Evolutionary conservation across 2,797 vertebrate genomes (phyloP), one percentile per base, ranked within the genome.

Genomic region (Alcedo atthis): DNA sequence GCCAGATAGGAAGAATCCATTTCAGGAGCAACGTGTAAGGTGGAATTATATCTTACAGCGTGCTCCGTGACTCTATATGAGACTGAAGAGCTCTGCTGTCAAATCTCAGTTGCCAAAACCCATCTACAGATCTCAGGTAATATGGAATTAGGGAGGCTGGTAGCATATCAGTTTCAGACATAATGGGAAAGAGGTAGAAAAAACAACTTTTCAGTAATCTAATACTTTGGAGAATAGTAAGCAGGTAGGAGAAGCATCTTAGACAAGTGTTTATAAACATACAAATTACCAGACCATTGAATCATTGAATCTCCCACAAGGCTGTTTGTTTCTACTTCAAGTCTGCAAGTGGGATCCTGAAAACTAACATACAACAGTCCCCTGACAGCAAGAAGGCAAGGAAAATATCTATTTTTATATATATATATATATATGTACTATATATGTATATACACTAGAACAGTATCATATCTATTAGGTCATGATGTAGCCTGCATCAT

Each of bases 31-130:
- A 58, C 5, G 53, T 46, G 49, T 73, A 76, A 74, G 17, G 49
- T 80, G 35, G 33, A 94, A 74, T 67, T 66, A 84, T n/a, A 88
- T 42, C 49, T 66, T 78, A 21, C 53, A 67, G 37, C 21, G 70
- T 0, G 2, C 28, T 86, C 74, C 32, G 21, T 48, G 40, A 79
- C 78, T 92, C 61, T 55, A 1, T 25, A 16, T 1, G n/a, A 85
- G 73, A 78, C 30, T 48, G 54, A 93, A 66, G 59, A 87, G 58
- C 64, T 63, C 8, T 12, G 88, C 77, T 81, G 63, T 63, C 77
- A 87, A 78, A 81, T 35, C 33, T 63, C 70, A 37, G 83, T 42
- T 67, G 74, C 70, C 85, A 95, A 93, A 92, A 28, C 24, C 30
- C 2, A 0, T 46, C 81, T 77, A 20, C 24, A 46, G 45, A 46